phyloP scores from a whole-genome alignment of 2,113 vertebrate species.

The Campylomormyrus numenius region DNA sequence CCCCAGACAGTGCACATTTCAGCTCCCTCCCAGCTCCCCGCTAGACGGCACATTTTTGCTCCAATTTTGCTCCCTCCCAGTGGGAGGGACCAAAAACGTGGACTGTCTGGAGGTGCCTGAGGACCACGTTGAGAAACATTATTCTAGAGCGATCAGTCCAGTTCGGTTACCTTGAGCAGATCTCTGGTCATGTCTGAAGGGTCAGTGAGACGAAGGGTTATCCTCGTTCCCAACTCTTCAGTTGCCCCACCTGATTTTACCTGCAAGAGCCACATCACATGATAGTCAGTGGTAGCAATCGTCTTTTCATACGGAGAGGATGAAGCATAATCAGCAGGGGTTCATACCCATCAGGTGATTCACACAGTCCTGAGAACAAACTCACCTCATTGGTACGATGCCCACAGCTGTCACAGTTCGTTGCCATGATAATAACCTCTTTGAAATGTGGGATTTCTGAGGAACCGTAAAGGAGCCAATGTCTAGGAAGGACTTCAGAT shows the following conservation, averaged over 20 bases:
- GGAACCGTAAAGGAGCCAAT: conserved; percentile 43
- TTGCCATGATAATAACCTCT: conserved; percentile 77
- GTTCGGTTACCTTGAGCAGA: conserved; percentile 72
- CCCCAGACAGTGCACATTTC: background rate
- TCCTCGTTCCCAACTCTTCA: conserved; percentile 73
- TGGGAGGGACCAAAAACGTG: background rate
- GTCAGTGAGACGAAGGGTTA: conserved; percentile 75
- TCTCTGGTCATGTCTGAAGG: conserved; percentile 82
- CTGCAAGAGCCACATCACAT: conserved; percentile 34
- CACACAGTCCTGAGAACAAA: background rate
- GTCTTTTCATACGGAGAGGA: background rate
- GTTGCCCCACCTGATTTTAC: conserved; percentile 89
- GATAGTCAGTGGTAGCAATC: background rate
- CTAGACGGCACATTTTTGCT: background rate
- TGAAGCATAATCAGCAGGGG: background rate
- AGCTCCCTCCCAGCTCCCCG: background rate
- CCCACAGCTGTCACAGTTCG: conserved; percentile 67
- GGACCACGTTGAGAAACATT: background rate
- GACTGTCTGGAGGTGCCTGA: background rate
- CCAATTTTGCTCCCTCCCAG: background rate
- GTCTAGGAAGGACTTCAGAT: background rate
- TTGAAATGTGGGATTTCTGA: conserved; percentile 76
- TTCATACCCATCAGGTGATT: background rate
- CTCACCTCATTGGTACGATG: conserved; percentile 72
- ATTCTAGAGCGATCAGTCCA: background rate